phyloP scores from a whole-genome alignment of 1,140 invertebrate species.

The Micrasema minimum region DNA sequence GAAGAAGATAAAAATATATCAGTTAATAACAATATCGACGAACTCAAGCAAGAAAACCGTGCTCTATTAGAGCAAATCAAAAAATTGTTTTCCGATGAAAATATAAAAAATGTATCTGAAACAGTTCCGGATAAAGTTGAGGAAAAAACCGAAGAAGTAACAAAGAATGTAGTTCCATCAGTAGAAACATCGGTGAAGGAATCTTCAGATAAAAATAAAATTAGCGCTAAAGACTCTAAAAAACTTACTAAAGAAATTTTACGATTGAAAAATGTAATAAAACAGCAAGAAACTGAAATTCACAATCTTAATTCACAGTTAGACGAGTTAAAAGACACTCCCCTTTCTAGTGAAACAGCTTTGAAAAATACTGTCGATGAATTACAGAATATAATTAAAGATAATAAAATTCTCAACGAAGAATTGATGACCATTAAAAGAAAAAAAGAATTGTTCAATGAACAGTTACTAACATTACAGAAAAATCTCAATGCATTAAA shows the following conservation, averaged over 20 bases:
- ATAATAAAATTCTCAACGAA: conserved; percentile 38
- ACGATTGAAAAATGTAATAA: conserved; percentile 64
- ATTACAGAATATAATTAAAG: conserved; percentile 29
- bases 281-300: conserved; percentile 67
- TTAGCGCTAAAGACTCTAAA: conserved; percentile 61
- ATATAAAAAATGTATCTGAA: no score
- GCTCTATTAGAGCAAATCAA: conserved; percentile 45
- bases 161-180: conserved; percentile 63
- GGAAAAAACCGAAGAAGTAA: conserved; percentile 51
- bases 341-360: conserved; percentile 39
- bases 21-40: conserved; percentile 61
- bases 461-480: conserved; percentile 33
- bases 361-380: conserved; percentile 18
- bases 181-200: conserved; percentile 58
- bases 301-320: conserved; percentile 55
- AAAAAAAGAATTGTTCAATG: conserved; percentile 35
- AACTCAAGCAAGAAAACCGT: conserved; percentile 58
- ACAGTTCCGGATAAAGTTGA: conserved; percentile 33
- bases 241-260: conserved; percentile 66
- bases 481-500: conserved; percentile 25
- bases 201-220: conserved; percentile 45
- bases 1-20: conserved; percentile 53
- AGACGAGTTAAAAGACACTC: conserved; percentile 52
- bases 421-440: conserved; percentile 9
- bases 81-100: conserved; percentile 36